Percentiles rank a stretch among this genome's conserved stretches.
These are phyloP conservation scores for Prunella strophiata DNA, from an alignment of 2,797 vertebrate species.

Conservation along the genomic window DNA sequence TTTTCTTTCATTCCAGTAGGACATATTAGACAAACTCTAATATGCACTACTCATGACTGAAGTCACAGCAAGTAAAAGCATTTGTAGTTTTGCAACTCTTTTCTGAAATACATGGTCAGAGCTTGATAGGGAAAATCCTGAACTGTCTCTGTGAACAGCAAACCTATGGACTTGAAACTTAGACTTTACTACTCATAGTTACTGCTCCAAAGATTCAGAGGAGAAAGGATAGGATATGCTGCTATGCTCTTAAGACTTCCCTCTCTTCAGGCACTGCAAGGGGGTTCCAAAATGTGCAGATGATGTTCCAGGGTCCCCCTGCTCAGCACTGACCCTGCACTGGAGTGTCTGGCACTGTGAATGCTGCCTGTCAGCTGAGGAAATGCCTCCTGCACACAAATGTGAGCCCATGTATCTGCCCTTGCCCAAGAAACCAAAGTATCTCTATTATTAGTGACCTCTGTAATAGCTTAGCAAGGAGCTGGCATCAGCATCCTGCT, in stretches of 20 bases:
- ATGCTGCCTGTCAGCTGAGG: neutral
- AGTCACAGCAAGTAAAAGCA: neutral
- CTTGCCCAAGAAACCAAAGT: neutral
- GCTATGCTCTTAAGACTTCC: neutral
- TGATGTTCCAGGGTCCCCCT: neutral
- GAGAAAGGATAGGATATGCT: neutral
- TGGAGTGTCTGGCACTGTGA: neutral
- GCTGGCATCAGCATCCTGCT: neutral
- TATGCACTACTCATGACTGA: neutral
- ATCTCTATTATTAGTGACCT: neutral
- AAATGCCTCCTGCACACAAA: slow-evolving; percentile 12
- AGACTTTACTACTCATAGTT: neutral
- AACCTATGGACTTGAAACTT: neutral
- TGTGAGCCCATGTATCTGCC: neutral
- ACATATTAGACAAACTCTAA: neutral
- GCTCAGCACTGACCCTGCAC: neutral
- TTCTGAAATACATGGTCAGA: neutral
- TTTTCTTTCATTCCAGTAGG: neutral
- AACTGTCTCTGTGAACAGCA: neutral
- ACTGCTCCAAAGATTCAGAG: neutral
- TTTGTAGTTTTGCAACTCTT: neutral
- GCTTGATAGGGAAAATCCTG: neutral
- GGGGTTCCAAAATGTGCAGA: neutral
- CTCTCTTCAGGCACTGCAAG: neutral
- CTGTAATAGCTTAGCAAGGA: neutral